Percentiles rank a stretch among this genome's conserved stretches.
Evolutionary conservation across 2,113 vertebrate species (phyloP).

Genomic region (Arizona elegans): DNA sequence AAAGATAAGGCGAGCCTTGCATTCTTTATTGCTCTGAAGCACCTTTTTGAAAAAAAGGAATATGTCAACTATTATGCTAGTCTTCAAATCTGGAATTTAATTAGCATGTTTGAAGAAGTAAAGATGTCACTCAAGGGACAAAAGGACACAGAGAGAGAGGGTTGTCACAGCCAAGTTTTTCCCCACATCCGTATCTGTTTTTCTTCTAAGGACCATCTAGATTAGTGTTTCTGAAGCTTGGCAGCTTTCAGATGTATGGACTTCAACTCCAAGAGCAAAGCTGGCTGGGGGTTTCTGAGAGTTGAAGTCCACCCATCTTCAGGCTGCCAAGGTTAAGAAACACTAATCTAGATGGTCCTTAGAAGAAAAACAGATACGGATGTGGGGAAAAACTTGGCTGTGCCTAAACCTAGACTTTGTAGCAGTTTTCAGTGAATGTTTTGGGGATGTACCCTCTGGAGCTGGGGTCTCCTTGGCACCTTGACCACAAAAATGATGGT

Average conservation of each 20-base stretch:
- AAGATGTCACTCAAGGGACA: not conserved
- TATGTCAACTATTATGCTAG: not conserved
- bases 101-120: not conserved
- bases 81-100: not conserved
- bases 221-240: too few species aligned
- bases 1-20: slow-evolving; percentile 53
- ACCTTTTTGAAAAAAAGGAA: not conserved
- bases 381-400: not conserved
- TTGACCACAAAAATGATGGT: too few species aligned
- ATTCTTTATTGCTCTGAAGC: slow-evolving; percentile 19
- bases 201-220: not conserved
- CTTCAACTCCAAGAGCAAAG: not conserved
- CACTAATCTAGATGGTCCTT: not conserved
- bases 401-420: not conserved
- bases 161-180: not conserved
- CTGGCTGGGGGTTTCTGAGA: not conserved
- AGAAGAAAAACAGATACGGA: fast-evolving
- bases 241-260: too few species aligned
- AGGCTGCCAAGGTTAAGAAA: not conserved
- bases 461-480: too few species aligned
- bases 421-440: not conserved
- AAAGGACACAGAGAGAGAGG: too few species aligned
- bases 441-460: not conserved
- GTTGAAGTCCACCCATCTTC: not conserved
- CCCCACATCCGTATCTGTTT: fast-evolving